A percentile compares a stretch with the other conserved stretches of the same genome.
phyloP scores from a whole-genome alignment of 2,113 vertebrate species.

The Sapajus apella region DNA sequence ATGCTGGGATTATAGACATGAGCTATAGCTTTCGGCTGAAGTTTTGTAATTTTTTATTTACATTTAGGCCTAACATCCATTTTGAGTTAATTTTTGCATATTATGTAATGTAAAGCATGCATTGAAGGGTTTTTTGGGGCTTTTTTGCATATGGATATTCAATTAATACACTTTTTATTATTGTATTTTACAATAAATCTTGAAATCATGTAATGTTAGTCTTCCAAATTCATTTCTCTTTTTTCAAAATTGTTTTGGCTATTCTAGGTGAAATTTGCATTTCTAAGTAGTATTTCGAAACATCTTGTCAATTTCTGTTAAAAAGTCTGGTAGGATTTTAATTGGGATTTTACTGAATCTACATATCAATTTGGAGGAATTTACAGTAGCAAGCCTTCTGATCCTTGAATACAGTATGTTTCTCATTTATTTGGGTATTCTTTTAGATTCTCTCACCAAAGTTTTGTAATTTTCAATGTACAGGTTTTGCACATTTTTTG shows the following conservation, averaged over 20 bases:
- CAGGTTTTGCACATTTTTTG: neutral
- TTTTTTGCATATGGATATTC: neutral
- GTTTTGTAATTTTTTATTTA: neutral
- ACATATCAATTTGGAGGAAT: neutral
- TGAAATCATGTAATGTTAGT: neutral
- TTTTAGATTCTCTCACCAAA: neutral
- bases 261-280: neutral
- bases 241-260: neutral
- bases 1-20: no score
- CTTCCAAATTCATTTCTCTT: neutral
- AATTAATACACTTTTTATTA: neutral
- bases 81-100: neutral
- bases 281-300: constrained; percentile 17
- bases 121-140: neutral
- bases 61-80: neutral
- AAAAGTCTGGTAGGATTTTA: neutral
- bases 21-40: neutral
- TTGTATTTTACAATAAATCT: neutral
- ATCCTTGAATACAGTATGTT: neutral
- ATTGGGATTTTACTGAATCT: neutral
- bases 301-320: neutral
- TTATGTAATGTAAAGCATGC: neutral
- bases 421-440: neutral
- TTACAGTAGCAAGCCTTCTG: neutral
- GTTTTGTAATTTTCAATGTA: neutral